Conservation (phyloP, 2,888 invertebrate species). For the Drosophila tripunctata region DNA sequence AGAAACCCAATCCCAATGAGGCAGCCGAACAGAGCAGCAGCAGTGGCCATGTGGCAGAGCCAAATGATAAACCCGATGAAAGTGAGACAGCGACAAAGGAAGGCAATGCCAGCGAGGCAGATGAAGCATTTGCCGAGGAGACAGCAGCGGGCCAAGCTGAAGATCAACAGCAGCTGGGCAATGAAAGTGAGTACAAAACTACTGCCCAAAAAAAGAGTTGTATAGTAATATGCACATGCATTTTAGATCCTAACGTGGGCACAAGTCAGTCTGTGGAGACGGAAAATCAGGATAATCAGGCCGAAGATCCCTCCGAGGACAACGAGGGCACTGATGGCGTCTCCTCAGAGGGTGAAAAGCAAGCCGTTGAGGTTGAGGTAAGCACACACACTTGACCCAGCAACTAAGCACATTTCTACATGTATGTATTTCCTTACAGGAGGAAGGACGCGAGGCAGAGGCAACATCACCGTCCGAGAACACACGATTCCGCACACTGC, state of each 20-base stretch:
- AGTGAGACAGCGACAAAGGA: constrained; percentile 83
- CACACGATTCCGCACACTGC: constrained; percentile 84
- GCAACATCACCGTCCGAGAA: constrained; percentile 88
- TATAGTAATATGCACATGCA: neutral
- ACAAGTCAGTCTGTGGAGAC: constrained; percentile 85
- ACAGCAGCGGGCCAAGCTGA: constrained; percentile 70
- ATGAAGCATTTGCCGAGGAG: constrained; percentile 84
- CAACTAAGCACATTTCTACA: neutral
- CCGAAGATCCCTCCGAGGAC: constrained; percentile 80
- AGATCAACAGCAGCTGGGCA: constrained; percentile 70
- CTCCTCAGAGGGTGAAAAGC: constrained; percentile 88
- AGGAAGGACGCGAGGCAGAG: constrained; percentile 93
- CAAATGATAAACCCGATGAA: constrained; percentile 52
- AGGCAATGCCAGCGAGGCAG: constrained; percentile 78
- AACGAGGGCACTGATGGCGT: constrained; percentile 85
- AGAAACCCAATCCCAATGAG: constrained; percentile 55
- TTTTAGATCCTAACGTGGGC: constrained; percentile 82
- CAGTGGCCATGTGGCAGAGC: constrained; percentile 40
- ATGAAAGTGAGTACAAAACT: constrained; percentile 77
- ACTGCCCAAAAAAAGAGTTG: neutral
- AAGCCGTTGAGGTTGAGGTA: constrained; percentile 84
- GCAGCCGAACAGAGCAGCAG: constrained; percentile 50
- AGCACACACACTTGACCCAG: neutral
- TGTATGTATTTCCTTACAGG: too few relatives aligned
- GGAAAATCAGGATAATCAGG: constrained; percentile 81